Base-by-base conservation (phyloP, 35 echinoderm and acorn worm genomes). In the Acanthaster planci region DNA sequence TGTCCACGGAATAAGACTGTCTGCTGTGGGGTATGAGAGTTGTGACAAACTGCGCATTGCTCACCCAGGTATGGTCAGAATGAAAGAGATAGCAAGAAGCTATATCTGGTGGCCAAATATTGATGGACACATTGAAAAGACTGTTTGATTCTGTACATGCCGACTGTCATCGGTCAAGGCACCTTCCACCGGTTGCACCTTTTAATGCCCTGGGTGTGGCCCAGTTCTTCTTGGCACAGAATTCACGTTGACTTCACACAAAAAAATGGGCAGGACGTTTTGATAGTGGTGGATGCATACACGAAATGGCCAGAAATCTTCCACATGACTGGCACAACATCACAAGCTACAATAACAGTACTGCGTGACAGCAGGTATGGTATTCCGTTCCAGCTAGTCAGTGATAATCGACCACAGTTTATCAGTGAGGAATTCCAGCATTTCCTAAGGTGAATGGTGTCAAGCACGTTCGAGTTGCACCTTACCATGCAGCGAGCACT, bases 261-360 rank as follows among this genome's bases (percentile, higher is more conserved):
- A n/a, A n/a, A n/a, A 17, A 81, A 81, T 2, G 40, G 77, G 57
- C 76, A 88, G 7, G 57, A 60, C 47, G 40, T 84, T 44, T 86
- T 86, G 7, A 1, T 91, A 9, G 78, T 77, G 5, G 79, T 92
- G 0, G 90, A 92, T 77, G 87, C 59, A 60, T 83, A 88, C 52
- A 76, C 85, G n/a, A 88, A 93, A 59, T 93, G 91, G 84, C 59
- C 77, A n/a, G n/a, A n/a, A n/a, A n/a, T n/a, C n/a, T n/a, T n/a
- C n/a, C n/a, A n/a, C n/a, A n/a, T n/a, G n/a, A 72, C 51, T 1
- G 60, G 81, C 18, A 90, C 87, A 22, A 94, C 88, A 39, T 76
- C 80, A 9, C 22, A 19, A 1, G 81, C 80, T 60, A 84, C 86
- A 2, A 89, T 89, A 52, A 34, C 50, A 32, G 81, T 68, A 80